Conservation (phyloP, 2,113 vertebrate genomes). For the Engraulis encrasicolus region DNA sequence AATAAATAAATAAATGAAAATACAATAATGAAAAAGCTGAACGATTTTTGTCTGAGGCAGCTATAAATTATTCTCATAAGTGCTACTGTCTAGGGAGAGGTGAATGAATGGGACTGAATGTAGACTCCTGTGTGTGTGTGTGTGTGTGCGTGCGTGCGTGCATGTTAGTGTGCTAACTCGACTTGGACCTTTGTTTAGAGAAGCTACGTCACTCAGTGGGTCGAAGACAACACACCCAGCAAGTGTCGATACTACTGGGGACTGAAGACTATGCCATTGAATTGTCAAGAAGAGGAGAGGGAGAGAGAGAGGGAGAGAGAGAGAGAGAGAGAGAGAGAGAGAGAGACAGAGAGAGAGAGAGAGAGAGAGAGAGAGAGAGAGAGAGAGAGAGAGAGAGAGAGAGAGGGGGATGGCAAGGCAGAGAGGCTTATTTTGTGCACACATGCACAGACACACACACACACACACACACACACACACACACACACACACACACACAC, state of each 20-base stretch:
- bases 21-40: background rate
- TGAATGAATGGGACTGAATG: slow-evolving; percentile 45
- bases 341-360: too few relatives aligned
- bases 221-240: background rate
- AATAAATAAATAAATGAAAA: background rate
- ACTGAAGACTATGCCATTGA: background rate
- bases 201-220: background rate
- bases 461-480: background rate
- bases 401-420: too few relatives aligned
- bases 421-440: too few relatives aligned
- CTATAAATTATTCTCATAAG: slow-evolving; percentile 55
- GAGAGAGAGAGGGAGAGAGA: too few relatives aligned
- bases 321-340: too few relatives aligned
- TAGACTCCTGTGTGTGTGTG: background rate
- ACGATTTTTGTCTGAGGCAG: slow-evolving; percentile 26
- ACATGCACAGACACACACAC: background rate
- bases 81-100: slow-evolving; percentile 30
- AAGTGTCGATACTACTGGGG: background rate
- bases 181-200: background rate
- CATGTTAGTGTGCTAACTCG: background rate
- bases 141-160: background rate
- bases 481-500: background rate
- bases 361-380: too few relatives aligned
- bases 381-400: too few relatives aligned
- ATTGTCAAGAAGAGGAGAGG: background rate